Conservation (phyloP, 2,797 vertebrate genomes). For the Pseudochaenichthys georgianus region DNA sequence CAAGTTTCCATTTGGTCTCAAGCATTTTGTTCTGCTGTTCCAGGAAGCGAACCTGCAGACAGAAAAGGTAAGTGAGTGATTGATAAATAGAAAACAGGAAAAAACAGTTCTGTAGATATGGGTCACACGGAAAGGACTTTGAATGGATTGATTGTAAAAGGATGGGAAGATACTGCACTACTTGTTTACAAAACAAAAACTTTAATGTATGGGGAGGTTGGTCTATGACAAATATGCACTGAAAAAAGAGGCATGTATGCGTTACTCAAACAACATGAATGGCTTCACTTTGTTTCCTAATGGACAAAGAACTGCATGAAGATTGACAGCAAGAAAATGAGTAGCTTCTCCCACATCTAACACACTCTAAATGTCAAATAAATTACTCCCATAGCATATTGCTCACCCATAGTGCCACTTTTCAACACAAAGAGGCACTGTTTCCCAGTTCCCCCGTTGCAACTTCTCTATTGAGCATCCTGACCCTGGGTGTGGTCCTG, state of each 20-base stretch:
- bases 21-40: conserved; percentile 89
- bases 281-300: conserved; percentile 33
- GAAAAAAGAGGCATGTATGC: conserved; percentile 7
- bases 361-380: conserved; percentile 45
- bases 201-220: neutral
- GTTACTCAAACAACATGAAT: conserved; percentile 27
- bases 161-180: neutral
- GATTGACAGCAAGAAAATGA: conserved; percentile 23
- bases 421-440: conserved; percentile 61
- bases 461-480: conserved; percentile 35
- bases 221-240: neutral
- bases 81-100: conserved; percentile 2
- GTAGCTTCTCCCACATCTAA: conserved; percentile 26
- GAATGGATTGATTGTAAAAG: neutral
- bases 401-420: neutral
- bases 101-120: neutral
- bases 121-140: neutral
- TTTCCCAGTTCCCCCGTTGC: conserved; percentile 43
- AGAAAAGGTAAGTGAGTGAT: neutral
- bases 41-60: conserved; percentile 84
- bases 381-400: conserved; percentile 26
- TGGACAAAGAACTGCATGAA: conserved; percentile 32
- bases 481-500: conserved; percentile 60
- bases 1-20: conserved; percentile 86
- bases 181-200: neutral